A percentile compares a stretch with the other conserved stretches of the same genome.
Conservation (phyloP, 1,140 invertebrate species). For the Ips typographus region DNA sequence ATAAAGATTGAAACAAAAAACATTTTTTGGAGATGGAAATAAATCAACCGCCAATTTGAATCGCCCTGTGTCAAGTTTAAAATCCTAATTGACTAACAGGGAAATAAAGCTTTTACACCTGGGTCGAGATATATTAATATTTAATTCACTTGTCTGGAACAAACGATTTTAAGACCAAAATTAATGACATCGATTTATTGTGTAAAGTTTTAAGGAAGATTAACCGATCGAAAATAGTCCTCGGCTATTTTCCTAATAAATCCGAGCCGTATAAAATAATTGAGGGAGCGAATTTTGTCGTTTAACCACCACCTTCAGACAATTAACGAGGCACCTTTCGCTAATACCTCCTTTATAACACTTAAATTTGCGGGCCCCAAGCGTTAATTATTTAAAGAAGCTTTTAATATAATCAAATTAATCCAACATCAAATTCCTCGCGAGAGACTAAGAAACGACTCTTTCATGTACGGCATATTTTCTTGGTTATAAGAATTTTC, state of each 20-base stretch:
- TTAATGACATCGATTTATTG: not conserved
- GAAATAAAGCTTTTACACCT: slow-evolving; percentile 8
- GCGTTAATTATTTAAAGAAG: not conserved
- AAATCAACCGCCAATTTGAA: no score
- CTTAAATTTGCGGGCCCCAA: no score
- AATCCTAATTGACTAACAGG: not conserved
- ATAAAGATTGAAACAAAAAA: no score
- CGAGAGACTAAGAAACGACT: slow-evolving; percentile 1
- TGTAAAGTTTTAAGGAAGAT: not conserved
- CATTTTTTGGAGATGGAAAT: no score
- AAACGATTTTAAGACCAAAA: not conserved
- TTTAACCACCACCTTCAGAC: no score
- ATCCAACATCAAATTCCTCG: not conserved
- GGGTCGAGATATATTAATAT: slow-evolving; percentile 9
- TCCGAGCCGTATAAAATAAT: no score
- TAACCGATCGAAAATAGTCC: not conserved
- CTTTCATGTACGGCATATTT: not conserved
- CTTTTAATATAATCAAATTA: not conserved
- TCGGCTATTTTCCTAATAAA: no score
- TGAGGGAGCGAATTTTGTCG: no score
- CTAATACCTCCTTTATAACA: no score
- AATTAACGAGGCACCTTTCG: no score
- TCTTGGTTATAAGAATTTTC: not conserved
- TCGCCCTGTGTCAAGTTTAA: no score
- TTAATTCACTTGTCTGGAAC: not conserved